These are phyloP conservation scores for Protobothrops flavoviridis DNA, from an alignment of 2,113 vertebrate species.

Conservation along the genomic window DNA sequence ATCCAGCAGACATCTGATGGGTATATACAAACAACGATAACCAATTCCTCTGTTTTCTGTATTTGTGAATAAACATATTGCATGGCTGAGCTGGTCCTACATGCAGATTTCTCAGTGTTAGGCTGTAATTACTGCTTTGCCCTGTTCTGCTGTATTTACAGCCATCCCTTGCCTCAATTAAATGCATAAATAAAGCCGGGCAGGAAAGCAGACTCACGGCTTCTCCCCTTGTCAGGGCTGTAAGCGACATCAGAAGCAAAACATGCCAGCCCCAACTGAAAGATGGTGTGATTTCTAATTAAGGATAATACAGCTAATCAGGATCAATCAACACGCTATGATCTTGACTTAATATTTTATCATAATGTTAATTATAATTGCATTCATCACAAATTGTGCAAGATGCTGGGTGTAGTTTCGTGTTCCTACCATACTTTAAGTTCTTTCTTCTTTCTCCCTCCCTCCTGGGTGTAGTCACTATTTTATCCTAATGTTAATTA, in stretches of 20 bases:
- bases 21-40: not conserved
- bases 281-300: constrained; percentile 66
- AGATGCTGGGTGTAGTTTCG: constrained; percentile 34
- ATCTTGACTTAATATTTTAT: constrained; percentile 72
- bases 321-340: constrained; percentile 67
- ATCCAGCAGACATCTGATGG: not conserved
- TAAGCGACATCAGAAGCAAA: constrained; percentile 42
- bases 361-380: constrained; percentile 71
- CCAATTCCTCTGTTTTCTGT: not conserved
- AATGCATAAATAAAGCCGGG: constrained; percentile 44
- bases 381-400: constrained; percentile 62
- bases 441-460: not conserved
- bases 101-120: not conserved
- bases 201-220: constrained; percentile 49
- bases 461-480: constrained; percentile 48
- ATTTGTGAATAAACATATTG: not conserved
- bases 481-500: constrained; percentile 71
- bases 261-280: constrained; percentile 60
- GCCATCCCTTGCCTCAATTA: constrained; percentile 28
- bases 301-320: constrained; percentile 69
- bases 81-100: not conserved
- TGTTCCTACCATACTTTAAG: not conserved
- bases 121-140: not conserved
- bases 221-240: constrained; percentile 13
- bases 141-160: not conserved